Percentiles rank a stretch among this genome's conserved stretches.
These are phyloP conservation scores for Microtus ochrogaster DNA, from an alignment of 2,113 vertebrate species.

Conservation along the genomic window DNA sequence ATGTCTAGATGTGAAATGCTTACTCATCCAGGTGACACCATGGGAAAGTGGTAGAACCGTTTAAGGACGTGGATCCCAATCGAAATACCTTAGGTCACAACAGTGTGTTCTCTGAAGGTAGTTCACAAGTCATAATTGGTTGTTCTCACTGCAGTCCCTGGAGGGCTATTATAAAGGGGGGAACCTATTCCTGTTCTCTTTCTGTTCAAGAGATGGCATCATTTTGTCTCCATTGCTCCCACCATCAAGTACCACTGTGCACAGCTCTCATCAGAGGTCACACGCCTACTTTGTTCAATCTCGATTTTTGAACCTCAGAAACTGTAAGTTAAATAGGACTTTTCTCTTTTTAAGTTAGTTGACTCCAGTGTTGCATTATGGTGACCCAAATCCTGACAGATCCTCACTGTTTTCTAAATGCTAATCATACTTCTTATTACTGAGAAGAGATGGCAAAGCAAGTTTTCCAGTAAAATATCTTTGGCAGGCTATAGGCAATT, in stretches of 20 bases:
- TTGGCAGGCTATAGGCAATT: slow-evolving; percentile 39
- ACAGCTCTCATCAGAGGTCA: neutral
- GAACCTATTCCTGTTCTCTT: too few relatives aligned
- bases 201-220: neutral
- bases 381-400: neutral
- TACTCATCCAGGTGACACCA: neutral
- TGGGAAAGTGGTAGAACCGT: too few relatives aligned
- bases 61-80: neutral
- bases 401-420: slow-evolving; percentile 52
- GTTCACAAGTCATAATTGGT: neutral
- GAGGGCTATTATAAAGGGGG: neutral
- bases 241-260: fast-evolving
- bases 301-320: neutral
- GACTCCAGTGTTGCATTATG: neutral
- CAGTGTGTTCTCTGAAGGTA: neutral
- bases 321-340: neutral
- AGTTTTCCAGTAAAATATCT: neutral
- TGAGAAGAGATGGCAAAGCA: slow-evolving; percentile 56
- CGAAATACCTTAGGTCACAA: neutral
- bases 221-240: too few relatives aligned
- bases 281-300: neutral
- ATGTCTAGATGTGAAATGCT: neutral
- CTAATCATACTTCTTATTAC: neutral
- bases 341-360: neutral
- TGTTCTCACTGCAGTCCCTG: neutral